Evolutionary conservation across 2,113 vertebrate species (phyloP), one percentile per base, ranked within the genome.

Genomic region (Cavia porcellus): DNA sequence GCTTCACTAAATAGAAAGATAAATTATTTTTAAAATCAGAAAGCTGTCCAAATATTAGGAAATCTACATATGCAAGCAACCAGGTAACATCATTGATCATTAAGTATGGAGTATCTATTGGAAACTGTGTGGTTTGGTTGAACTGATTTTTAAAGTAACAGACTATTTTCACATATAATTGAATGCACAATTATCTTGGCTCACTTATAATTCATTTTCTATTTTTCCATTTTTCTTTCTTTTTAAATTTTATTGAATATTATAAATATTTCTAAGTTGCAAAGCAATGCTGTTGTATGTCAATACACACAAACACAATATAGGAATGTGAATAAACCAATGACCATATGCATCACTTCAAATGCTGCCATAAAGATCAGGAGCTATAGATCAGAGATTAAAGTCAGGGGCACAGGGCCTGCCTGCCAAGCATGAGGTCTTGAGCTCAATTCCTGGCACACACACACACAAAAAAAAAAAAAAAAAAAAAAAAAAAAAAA

Each of bases 111-210:
- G 77, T 84, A 55, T 38, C n/a, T 79, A 7, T 68, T 83, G 2
- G 13, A 45, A 17, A 11, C 22, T 57, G 32, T 92, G 14, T 80
- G 19, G 42, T 59, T 96, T 68, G 4, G 2, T 77, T 80, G 80
- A 94, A 72, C 5, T 38, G 28, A 91, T 72, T 89, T 95, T 97
- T 62, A 74, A 74, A 94, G 80, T 66, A 89, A 62, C 15, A 74
- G 15, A 57, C 28, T 91, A 61, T 70, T 91, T 86, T 95, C n/a
- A 57, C 32, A 1, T 84, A 57, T 81, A 57, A 59, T 24, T 84
- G 68, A 84, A 22, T 50, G 28, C 64, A 82, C 14, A 93, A 90
- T 84, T 77, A 90, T 32, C 2, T 94, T 86, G 47, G 2, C 22
- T 96, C 17, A 80, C 84, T 86, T 89, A 70, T 19, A 86, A 89